Percentiles rank a stretch among this genome's conserved stretches.
Evolutionary conservation across 2,888 invertebrate species (phyloP).

Genomic region (Agrotis segetum): DNA sequence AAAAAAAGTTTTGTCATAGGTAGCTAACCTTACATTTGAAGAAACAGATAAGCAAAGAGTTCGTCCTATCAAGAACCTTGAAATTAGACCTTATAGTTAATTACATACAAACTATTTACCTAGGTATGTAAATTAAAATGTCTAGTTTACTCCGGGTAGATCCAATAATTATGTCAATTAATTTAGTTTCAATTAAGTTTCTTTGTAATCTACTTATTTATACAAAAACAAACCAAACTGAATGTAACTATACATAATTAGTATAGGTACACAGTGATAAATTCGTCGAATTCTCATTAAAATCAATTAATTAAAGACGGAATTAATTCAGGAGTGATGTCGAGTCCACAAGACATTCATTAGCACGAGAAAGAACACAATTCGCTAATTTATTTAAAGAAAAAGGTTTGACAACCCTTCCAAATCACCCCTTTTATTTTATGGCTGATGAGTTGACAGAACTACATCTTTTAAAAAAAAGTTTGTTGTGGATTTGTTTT

Average conservation of each 20-base stretch:
- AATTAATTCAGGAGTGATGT: constrained; percentile 68
- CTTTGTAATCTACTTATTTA: constrained; percentile 37
- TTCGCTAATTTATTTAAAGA: constrained; percentile 88
- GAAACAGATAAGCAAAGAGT: not conserved
- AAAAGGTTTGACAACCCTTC: constrained; percentile 75
- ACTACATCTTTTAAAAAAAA: constrained; percentile 20
- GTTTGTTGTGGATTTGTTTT: not conserved
- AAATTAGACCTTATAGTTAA: not conserved
- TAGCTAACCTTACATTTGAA: too few species aligned
- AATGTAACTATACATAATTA: constrained; percentile 31
- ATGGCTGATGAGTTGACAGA: constrained; percentile 39
- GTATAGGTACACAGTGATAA: constrained; percentile 34
- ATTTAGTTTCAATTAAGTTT: constrained; percentile 30
- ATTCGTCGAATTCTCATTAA: constrained; percentile 70
- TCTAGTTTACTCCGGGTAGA: not conserved
- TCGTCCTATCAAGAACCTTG: not conserved
- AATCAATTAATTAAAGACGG: constrained; percentile 82
- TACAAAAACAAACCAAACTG: constrained; percentile 26
- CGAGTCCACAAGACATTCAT: constrained; percentile 85
- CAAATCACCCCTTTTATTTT: constrained; percentile 60
- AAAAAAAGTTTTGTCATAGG: too few species aligned
- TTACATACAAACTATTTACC: not conserved
- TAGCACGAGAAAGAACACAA: constrained; percentile 82
- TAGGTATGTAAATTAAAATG: constrained; percentile 3
- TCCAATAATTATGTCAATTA: constrained; percentile 18